Evolutionary conservation across 2,797 vertebrate species (phyloP).

Genomic region (Alca torda): DNA sequence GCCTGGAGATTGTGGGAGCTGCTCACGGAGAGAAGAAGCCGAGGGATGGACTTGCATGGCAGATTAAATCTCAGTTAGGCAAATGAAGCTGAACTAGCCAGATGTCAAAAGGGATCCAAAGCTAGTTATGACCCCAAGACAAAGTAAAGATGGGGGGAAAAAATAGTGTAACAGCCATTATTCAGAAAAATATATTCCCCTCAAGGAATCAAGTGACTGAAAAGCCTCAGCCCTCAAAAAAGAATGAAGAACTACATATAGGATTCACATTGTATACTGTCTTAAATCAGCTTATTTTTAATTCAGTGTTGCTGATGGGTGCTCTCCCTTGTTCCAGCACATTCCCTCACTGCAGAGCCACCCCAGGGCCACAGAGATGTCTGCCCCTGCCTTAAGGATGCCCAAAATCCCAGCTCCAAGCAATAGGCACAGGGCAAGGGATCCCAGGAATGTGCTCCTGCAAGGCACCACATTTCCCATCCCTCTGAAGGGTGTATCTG

Average conservation of each 20-base stretch:
- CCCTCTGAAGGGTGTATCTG: neutral
- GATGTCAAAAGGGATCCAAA: neutral
- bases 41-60: neutral
- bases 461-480: neutral
- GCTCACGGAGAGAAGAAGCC: neutral
- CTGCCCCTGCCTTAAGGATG: neutral
- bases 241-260: neutral
- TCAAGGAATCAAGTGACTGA: neutral
- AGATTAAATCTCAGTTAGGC: neutral
- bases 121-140: neutral
- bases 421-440: neutral
- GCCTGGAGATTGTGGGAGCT: neutral
- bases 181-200: neutral
- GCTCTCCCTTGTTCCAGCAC: neutral
- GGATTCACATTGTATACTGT: neutral
- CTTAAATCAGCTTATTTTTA: neutral
- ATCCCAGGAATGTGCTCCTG: neutral
- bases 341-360: neutral
- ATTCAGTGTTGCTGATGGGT: neutral
- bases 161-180: neutral
- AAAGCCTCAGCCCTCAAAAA: neutral
- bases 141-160: neutral
- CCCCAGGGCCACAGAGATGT: neutral
- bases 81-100: conserved; percentile 17
- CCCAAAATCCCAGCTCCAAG: neutral